phyloP scores from a whole-genome alignment of 2,797 vertebrate species.

The Kryptolebias ocellatus region DNA sequence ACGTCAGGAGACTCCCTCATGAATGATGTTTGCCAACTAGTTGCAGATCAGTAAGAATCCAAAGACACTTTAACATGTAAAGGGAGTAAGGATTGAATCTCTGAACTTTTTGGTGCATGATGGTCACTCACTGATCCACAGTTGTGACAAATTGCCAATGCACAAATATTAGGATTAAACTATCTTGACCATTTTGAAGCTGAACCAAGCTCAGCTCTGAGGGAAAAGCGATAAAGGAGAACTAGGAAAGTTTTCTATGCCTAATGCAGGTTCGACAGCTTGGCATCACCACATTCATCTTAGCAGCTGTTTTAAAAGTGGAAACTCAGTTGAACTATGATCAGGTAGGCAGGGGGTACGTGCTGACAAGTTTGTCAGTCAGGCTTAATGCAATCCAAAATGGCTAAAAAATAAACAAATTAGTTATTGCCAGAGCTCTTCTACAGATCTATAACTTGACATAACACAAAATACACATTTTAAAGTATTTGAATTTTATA shows the following conservation, averaged over 20 bases:
- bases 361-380: constrained; percentile 22
- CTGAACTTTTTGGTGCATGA: not conserved
- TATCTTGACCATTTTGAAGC: constrained; percentile 16
- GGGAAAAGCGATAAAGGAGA: not conserved
- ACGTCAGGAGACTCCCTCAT: too few relatives aligned
- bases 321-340: constrained; percentile 13
- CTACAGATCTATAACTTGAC: not conserved
- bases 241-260: constrained; percentile 1
- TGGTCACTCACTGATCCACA: not conserved
- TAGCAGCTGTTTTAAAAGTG: not conserved
- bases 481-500: not conserved
- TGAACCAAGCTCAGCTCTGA: not conserved
- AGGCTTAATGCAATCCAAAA: constrained; percentile 18
- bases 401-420: constrained; percentile 7
- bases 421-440: constrained; percentile 8
- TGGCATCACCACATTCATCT: constrained; percentile 1
- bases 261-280: constrained; percentile 20
- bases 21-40: too few relatives aligned
- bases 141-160: not conserved
- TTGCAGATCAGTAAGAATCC: too few relatives aligned
- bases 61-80: not conserved
- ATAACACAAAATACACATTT: not conserved
- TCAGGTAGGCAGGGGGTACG: constrained; percentile 16
- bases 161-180: constrained; percentile 24
- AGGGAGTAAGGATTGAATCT: not conserved